These are phyloP conservation scores for Sthenelais limicola DNA, from an alignment of 2,888 invertebrate species.

Conservation along the genomic window DNA sequence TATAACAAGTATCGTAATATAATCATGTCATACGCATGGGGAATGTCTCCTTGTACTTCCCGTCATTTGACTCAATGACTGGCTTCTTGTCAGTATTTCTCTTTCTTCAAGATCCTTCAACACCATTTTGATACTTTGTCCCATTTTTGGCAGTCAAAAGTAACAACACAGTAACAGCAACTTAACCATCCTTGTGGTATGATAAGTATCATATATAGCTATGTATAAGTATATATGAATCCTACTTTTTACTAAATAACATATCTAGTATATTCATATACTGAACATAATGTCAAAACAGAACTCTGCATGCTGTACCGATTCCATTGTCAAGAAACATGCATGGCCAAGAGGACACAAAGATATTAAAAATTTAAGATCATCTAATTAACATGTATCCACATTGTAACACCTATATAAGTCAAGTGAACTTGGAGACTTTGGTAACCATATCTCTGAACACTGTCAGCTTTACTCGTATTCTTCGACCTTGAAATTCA, in stretches of 20 bases:
- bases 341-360: constrained; percentile 13
- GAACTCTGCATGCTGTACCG: constrained; percentile 19
- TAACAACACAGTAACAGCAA: constrained; percentile 37
- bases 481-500: constrained; percentile 37
- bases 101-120: too few relatives aligned
- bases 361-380: too few relatives aligned
- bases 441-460: constrained; percentile 35
- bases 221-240: too few relatives aligned
- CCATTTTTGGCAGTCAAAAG: constrained; percentile 38
- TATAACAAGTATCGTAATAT: constrained; percentile 35
- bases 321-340: constrained; percentile 10
- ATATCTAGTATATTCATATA: constrained; percentile 24
- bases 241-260: not conserved
- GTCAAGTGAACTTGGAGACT: constrained; percentile 39
- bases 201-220: constrained; percentile 37
- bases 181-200: constrained; percentile 33
- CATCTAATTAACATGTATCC: constrained; percentile 35
- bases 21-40: too few relatives aligned
- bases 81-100: not conserved
- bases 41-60: constrained; percentile 6
- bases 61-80: constrained; percentile 3
- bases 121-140: constrained; percentile 39
- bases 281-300: constrained; percentile 38
- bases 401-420: constrained; percentile 35
- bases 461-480: constrained; percentile 25